A percentile compares a stretch with the other conserved stretches of the same genome.
Conservation (phyloP, 2,888 invertebrate species). For the Pollenia angustigena region DNA sequence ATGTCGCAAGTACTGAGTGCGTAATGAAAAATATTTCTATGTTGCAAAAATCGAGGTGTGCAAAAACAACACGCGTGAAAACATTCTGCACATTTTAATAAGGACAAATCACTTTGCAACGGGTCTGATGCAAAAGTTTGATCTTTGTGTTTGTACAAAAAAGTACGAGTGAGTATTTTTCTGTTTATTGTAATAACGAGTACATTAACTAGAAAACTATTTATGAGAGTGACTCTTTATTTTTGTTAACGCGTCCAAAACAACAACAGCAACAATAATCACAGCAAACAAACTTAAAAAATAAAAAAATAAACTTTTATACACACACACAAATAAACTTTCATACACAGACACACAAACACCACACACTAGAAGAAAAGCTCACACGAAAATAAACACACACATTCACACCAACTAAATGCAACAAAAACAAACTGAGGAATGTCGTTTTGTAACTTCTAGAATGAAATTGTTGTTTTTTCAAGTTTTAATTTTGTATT, state of each 20-base stretch:
- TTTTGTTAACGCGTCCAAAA: background rate
- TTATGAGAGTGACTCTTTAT: conserved; percentile 31
- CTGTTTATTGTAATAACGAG: background rate
- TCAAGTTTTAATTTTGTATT: conserved; percentile 26
- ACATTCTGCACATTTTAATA: too few species aligned
- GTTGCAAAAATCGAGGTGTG: too few species aligned
- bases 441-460: conserved; percentile 83
- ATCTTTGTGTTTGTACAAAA: background rate
- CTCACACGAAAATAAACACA: conserved; percentile 15
- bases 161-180: background rate
- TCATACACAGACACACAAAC: conserved; percentile 19
- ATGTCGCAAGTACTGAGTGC: too few species aligned
- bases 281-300: conserved; percentile 30
- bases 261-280: background rate
- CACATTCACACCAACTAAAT: conserved; percentile 19
- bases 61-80: too few species aligned
- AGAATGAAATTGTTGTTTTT: conserved; percentile 76
- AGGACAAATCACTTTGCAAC: background rate
- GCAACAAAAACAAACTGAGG: conserved; percentile 74
- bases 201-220: background rate
- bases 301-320: conserved; percentile 35
- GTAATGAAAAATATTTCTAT: too few species aligned
- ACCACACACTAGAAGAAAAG: background rate
- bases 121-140: conserved; percentile 25
- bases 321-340: background rate